Percentiles rank a stretch among this genome's conserved stretches.
Evolutionary conservation across 2,113 vertebrate genomes (phyloP).

Genomic region (Archilochus colubris): DNA sequence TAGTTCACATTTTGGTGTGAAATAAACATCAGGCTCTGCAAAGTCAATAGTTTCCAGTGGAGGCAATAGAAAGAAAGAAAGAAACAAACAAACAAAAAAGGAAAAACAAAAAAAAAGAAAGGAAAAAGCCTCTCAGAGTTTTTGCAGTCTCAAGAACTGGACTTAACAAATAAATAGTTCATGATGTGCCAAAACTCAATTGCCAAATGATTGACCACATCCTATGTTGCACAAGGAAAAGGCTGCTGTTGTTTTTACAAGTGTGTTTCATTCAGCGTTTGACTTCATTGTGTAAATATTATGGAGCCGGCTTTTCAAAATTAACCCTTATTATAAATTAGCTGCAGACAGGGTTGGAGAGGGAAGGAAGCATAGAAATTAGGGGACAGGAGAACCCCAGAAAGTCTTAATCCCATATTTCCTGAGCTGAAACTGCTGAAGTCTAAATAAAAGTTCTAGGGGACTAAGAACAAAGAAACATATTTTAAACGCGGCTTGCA

Average conservation of each 20-base stretch:
- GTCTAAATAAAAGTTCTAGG: neutral
- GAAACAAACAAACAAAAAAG: neutral
- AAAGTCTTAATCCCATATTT: slow-evolving; percentile 12
- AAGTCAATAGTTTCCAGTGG: slow-evolving; percentile 71
- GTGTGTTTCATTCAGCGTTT: slow-evolving; percentile 75
- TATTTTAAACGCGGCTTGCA: neutral
- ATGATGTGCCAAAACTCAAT: slow-evolving; percentile 76
- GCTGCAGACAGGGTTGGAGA: slow-evolving; percentile 24
- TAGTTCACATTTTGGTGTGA: slow-evolving; percentile 46
- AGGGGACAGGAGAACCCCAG: neutral
- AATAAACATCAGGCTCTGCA: slow-evolving; percentile 68
- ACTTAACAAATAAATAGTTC: slow-evolving; percentile 79
- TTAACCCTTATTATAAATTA: slow-evolving; percentile 73
- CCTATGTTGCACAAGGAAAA: slow-evolving; percentile 67
- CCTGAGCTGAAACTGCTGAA: neutral
- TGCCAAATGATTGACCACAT: slow-evolving; percentile 79
- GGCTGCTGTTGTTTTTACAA: slow-evolving; percentile 76
- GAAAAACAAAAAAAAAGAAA: slow-evolving; percentile 37
- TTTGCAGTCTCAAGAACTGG: slow-evolving; percentile 53
- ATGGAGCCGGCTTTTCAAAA: slow-evolving; percentile 63
- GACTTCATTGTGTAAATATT: slow-evolving; percentile 74
- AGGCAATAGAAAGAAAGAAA: neutral
- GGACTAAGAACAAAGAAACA: neutral
- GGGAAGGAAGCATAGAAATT: slow-evolving; percentile 29
- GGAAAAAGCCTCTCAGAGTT: slow-evolving; percentile 34